phyloP scores from a whole-genome alignment of 2,888 invertebrate species.

The Amblyjoppa fuscipennis region DNA sequence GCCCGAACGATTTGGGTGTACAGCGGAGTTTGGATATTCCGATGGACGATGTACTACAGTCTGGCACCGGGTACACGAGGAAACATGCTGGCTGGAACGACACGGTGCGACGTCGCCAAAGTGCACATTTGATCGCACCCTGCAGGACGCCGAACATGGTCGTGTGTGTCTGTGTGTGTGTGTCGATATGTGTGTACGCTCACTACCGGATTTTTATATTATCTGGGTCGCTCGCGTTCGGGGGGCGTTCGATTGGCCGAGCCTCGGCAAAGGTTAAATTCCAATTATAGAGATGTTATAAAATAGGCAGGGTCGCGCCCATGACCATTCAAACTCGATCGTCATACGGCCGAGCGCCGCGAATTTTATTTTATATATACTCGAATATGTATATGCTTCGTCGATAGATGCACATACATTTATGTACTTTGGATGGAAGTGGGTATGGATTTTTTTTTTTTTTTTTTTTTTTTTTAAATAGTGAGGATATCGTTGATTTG shows the following conservation, averaged over 20 bases:
- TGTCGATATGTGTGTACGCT: not conserved
- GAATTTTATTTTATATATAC: slow-evolving; percentile 1
- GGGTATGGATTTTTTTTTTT: too few relatives aligned
- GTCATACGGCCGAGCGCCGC: not conserved
- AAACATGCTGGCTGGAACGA: not conserved
- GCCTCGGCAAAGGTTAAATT: slow-evolving; percentile 78
- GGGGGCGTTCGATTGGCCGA: slow-evolving; percentile 74
- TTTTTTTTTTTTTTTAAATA: too few relatives aligned
- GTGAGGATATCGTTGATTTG: too few relatives aligned
- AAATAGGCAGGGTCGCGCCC: slow-evolving; percentile 72
- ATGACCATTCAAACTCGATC: slow-evolving; percentile 63
- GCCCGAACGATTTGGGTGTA: slow-evolving; percentile 28
- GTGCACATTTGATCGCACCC: slow-evolving; percentile 33
- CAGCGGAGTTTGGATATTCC: slow-evolving; percentile 27
- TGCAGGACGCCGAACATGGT: slow-evolving; percentile 5
- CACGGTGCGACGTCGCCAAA: slow-evolving; percentile 13
- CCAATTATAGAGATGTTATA: slow-evolving; percentile 79
- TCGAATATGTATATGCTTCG: slow-evolving; percentile 2
- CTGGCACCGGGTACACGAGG: not conserved
- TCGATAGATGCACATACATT: slow-evolving; percentile 10
- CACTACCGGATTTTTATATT: slow-evolving; percentile 67
- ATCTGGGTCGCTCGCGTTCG: slow-evolving; percentile 73
- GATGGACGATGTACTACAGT: slow-evolving; percentile 8
- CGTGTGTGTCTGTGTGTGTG: not conserved
- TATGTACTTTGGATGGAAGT: too few relatives aligned